Evolutionary conservation across 92 coral and sea anemone genomes (phyloP), one percentile per base, ranked within the genome.

Genomic region (Palythoa caribaeorum): DNA sequence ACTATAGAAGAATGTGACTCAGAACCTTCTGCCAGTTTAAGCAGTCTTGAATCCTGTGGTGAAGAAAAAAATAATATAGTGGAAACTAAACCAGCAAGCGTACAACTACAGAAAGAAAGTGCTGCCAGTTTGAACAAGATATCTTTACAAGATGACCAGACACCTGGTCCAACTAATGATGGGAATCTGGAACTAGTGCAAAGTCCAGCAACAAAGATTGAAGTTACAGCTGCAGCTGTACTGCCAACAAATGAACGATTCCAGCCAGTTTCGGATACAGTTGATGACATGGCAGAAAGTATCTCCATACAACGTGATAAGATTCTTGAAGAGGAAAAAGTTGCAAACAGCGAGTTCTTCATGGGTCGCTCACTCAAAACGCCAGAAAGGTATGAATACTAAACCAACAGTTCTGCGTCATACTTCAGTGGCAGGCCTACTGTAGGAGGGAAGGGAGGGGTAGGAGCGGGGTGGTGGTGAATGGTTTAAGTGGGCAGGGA

Each of bases 351-450:
- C 16, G 98, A 95, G 19, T 95, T 95, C 76, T 95, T 95, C 76
- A 91, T 93, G 96, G 98, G 98, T 38, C 89, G 98, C 12, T 92
- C 98, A 37, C 84, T 92, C 8, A 95, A 95, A 62, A 95, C 98
- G 1, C 98, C 98, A 50, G 92, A 87, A 65, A 90, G 98, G 35
- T 81, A 68, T 12, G 59, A 48, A 11, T 6, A 51, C 44, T 20
- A 20, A 4, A 9, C 71, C 0, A 1, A 13, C 13, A 6, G 9
- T 28, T 19, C 1, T 65, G n/a, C 50, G 50, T 44, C 50, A 4
- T 44, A 44, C 50, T 44, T 44, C 28, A 28, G 28, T 28, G 28
- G 28, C 28, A 28, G 28, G 28, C 28, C 28, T 28, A 28, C 28
- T 28, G 28, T 28, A 28, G 28, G 28, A 28, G 28, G 28, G 28